Evolutionary conservation across 2,113 vertebrate species (phyloP), one percentile per base, ranked within the genome.

Genomic region (Natator depressus): DNA sequence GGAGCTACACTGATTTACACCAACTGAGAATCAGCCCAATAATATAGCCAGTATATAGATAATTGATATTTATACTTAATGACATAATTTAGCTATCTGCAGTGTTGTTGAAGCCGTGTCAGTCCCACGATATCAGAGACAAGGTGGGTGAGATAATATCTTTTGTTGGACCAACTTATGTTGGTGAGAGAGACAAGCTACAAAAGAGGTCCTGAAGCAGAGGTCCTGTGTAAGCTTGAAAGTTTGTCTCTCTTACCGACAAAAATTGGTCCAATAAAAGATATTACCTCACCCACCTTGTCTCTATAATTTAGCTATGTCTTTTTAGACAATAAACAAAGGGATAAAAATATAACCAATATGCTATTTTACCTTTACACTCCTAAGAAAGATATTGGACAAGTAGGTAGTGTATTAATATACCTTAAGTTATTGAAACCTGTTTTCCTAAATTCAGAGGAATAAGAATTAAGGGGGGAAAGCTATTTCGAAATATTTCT

Each of bases 381-480:
- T 38, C 92, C 55, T 83, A 78, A 46, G 46, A 82, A 79, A 96
- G 69, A 54, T 79, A 1, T 76, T 0, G 75, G 88, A 90, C 72
- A 80, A 46, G 88, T 9, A 85, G 50, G 83, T 92, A 46, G 91
- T 76, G 8, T 90, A 57, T 89, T 86, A 65, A 78, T 22, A 57
- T 1, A 96, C 91, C 96, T 97, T 95, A 95, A 96, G 95, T 95
- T 96, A 89, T 96, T 97, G 85, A 89, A 76, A 5, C 42, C 55
- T 93, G 91, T 93, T 94, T 95, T 16, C 93, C 84, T 78, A 78
- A 96, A 93, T 94, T 95, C 84, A 93, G 69, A 91, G 83, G 88
- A 93, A 92, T 88, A 69, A 29, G 62, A 96, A 96, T 93, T 88
- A 22, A 13, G 81, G 79, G 92, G 13, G 2, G 82, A 93, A 92